These are phyloP conservation scores for Iphiclides podalirius DNA, from an alignment of 2,888 invertebrate genomes.

Conservation along the genomic window DNA sequence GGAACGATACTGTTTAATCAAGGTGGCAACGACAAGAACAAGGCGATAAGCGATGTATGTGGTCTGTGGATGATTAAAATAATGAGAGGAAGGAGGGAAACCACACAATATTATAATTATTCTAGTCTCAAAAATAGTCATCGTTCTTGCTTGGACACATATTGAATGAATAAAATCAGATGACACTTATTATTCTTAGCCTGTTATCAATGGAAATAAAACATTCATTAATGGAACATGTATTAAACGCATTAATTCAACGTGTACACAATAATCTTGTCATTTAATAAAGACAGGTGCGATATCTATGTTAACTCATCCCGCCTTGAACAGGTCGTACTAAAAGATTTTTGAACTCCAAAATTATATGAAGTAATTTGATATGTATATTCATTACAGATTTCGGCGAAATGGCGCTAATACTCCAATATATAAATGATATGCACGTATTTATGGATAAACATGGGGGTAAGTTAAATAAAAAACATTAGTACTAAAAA, in stretches of 20 bases:
- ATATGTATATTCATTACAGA: slow-evolving; percentile 56
- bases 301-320: slow-evolving; percentile 22
- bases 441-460: slow-evolving; percentile 90
- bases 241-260: slow-evolving; percentile 11
- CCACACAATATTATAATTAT: slow-evolving; percentile 8
- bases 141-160: slow-evolving; percentile 5
- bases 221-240: slow-evolving; percentile 13
- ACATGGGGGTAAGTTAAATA: slow-evolving; percentile 86
- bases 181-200: slow-evolving; percentile 6
- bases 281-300: slow-evolving; percentile 12
- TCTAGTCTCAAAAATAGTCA: slow-evolving; percentile 1
- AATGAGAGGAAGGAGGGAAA: slow-evolving; percentile 1
- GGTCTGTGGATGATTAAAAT: slow-evolving; percentile 7
- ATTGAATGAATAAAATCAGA: slow-evolving; percentile 19
- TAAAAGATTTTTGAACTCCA: slow-evolving; percentile 26
- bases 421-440: slow-evolving; percentile 88
- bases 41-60: neutral
- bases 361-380: neutral
- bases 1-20: too few relatives aligned
- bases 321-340: slow-evolving; percentile 24
- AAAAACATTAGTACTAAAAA: too few relatives aligned
- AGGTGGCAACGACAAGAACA: neutral
- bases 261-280: neutral
- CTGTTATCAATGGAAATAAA: slow-evolving; percentile 1
- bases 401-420: slow-evolving; percentile 85